Percentiles rank a stretch among this genome's conserved stretches.
Conservation (phyloP, 2,888 invertebrate genomes). For the Conops quadrifasciatus region DNA sequence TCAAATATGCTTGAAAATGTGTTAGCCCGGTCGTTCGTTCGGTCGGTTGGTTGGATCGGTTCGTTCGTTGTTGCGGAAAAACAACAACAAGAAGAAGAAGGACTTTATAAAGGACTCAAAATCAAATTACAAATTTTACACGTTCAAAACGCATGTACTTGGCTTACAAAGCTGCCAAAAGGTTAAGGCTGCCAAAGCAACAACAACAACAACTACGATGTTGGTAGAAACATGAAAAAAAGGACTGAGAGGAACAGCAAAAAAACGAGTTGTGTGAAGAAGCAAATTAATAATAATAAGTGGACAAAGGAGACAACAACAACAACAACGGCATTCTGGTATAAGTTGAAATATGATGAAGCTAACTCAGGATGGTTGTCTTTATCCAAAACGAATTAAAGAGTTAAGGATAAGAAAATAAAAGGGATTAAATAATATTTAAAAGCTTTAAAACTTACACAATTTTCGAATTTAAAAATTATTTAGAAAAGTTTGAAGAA, state of each 20-base stretch:
- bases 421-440: neutral
- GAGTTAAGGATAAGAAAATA: neutral
- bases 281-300: constrained; percentile 30
- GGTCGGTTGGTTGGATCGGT: no score
- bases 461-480: neutral
- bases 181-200: constrained; percentile 17
- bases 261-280: constrained; percentile 23
- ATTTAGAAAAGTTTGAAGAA: no score
- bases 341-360: constrained; percentile 13
- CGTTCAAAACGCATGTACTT: constrained; percentile 63
- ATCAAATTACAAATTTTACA: constrained; percentile 61
- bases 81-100: constrained; percentile 7
- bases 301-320: constrained; percentile 22
- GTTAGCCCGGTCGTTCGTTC: neutral
- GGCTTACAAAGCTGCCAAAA: constrained; percentile 56
- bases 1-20: constrained; percentile 19
- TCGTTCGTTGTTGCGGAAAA: neutral
- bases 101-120: constrained; percentile 45
- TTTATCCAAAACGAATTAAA: neutral
- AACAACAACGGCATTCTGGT: neutral
- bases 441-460: neutral
- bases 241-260: constrained; percentile 5
- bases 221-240: neutral
- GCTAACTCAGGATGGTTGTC: neutral
- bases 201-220: constrained; percentile 18